Evolutionary conservation across 2,113 vertebrate species (phyloP).

Genomic region (Crotalus tigris): DNA sequence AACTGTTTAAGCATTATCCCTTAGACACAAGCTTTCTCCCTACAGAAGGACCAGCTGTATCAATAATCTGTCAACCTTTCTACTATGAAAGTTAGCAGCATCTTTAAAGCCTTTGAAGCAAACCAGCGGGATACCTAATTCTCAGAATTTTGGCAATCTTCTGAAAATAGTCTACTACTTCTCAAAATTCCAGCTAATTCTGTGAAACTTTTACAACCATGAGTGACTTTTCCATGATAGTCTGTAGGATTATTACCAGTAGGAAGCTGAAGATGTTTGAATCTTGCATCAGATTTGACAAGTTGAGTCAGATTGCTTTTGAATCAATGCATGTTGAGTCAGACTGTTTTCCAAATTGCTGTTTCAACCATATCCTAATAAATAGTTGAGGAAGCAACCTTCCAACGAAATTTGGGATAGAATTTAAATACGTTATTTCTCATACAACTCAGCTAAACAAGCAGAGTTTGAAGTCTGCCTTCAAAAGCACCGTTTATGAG

Average conservation of each 20-base stretch:
- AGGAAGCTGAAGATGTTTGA: background rate
- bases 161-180: background rate
- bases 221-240: background rate
- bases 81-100: background rate
- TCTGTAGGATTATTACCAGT: background rate
- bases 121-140: background rate
- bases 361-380: background rate
- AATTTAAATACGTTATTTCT: background rate
- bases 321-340: background rate
- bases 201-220: background rate
- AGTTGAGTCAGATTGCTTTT: background rate
- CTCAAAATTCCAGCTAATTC: background rate
- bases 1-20: background rate
- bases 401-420: background rate
- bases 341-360: background rate
- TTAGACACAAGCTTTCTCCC: background rate
- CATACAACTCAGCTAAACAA: background rate
- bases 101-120: background rate
- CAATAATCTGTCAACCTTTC: background rate
- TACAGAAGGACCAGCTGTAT: background rate
- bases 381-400: background rate
- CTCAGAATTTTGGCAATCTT: background rate
- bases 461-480: background rate
- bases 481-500: background rate
- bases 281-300: background rate